Evolutionary conservation across 2,888 invertebrate species (phyloP), one percentile per base, ranked within the genome.

Genomic region (Dicyrtomina minuta): DNA sequence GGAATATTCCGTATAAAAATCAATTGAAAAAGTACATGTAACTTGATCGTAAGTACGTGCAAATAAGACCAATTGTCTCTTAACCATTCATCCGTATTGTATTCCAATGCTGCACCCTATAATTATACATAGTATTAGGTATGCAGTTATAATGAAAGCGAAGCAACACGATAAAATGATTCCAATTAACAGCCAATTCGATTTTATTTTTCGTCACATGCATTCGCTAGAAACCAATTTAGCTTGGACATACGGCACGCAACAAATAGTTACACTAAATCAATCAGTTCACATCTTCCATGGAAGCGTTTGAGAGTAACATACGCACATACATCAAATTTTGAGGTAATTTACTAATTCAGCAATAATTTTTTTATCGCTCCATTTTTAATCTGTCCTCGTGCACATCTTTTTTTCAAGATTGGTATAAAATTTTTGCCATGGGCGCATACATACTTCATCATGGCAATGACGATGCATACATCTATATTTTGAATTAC

Each of bases 271-370:
- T 26, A 62, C 27, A 49, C 46, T 46, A 62, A 49, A 65, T 49
- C 22, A 65, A 24, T 65, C 53, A 55, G 55, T 65, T 65, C 55
- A 65, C 53, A 55, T 39, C 65, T 55, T 65, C 65, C 62, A 13
- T 62, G 65, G 65, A 65, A 65, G 65, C 65, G 53, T 65, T 51
- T 12, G 26, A 20, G n/a, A 33, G 26, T 51, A 49, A 64, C 53
- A 64, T 26, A 44, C 64, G 20, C 24, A 64, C 64, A 49, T 27
- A 51, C 46, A 26, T 51, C 20, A 43, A 61, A 61, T 61, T 44
- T 49, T 17, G 46, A 43, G 44, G 44, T 43, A 44, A 61, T 46
- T 44, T 61, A 46, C 20, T 43, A 61, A 43, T 61, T 56, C n/a
- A 56, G 51, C 51, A 33, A 8, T 33, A 33, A 17, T 58, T 58